Evolutionary conservation across 2,888 invertebrate species (phyloP), one percentile per base, ranked within the genome.

Genomic region (Ypsolopha scabrella): DNA sequence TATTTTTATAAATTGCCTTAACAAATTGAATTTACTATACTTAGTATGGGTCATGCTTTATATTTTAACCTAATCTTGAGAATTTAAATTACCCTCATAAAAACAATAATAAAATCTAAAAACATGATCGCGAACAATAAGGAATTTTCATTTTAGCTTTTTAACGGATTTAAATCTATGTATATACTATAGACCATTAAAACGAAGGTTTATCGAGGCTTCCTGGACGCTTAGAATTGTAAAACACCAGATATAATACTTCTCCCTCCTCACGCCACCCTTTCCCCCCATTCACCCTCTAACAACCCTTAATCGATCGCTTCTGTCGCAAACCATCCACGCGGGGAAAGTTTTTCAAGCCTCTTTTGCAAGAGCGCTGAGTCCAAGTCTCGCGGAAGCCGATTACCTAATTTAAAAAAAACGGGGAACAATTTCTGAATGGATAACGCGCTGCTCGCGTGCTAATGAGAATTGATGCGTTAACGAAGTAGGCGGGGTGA

Each of bases 291-390:
- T 61, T 63, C 64, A 50, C 62, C 59, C 60, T 57, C 61, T 24
- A 24, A 61, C 10, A 38, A 38, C 39, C 39, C 10, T 61, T 65
- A 70, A 75, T 75, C 76, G 75, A 74, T 76, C 70, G 70, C 58
- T 62, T 65, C 65, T 63, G 62, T 41, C 11, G 62, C 60, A 59
- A 54, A 43, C 46, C 34, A 47, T 41, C 47, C 41, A 46, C 34
- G 35, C 14, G 13, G 37, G 13, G 47, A 14, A 47, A n/a, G 6
- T 43, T 47, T 37, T 37, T 6, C 13, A 14, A 13, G 36, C 13
- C 37, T 37, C 36, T 37, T 9, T 9, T 24, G 24, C 24, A 4
- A 24, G 43, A 37, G 47, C 47, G 36, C 13, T 36, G 14, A 11
- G 47, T 13, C 13, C 37, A 37, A 36, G 47, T 37, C 36, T 8